Base-by-base conservation (phyloP, 2,888 invertebrate species). In the Cremastobaeus sp. region DNA sequence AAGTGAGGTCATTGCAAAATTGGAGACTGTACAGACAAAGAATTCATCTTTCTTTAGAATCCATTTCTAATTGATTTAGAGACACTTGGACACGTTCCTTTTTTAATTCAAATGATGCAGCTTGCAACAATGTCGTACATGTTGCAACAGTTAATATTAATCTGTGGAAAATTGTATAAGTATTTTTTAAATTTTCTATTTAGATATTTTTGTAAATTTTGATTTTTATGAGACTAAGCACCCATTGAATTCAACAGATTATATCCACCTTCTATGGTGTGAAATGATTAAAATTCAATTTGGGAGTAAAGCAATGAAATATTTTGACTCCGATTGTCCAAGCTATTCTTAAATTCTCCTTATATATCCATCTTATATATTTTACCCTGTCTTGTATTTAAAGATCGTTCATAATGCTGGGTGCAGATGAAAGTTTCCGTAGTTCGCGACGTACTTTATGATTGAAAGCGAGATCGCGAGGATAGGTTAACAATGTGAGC, bases 391-490 rank as follows among this genome's bases (percentile, higher is more conserved):
- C 17, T 32, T 25, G 34, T 30, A 37, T 55, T 62, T 47, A 41
- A 45, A 55, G 62, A 25, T 37, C 39, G 52, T 54, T 54, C 47
- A 50, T 25, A 52, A 47, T 12, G 59, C 21, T 34, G 41, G 28
- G 25, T 34, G 34, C 20, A 60, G 66, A 68, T 62, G 52, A 64
- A 65, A 77, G 79, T 77, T 75, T 74, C 78, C 76, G n/a, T n/a
- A n/a, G n/a, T n/a, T n/a, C n/a, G 78, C 80, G 82, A 81, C 82
- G 83, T 83, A 83, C 83, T 85, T 85, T 85, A 85, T 83, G 85
- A 85, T 86, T 85, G 84, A 83, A 85, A 85, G 83, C 83, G 83
- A 83, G 82, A 81, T 66, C 78, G 68, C 45, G 50, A 62, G 52
- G 66, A 57, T 73, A 83, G 78, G 81, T 81, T 82, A 83, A 86